Evolutionary conservation across 2,797 vertebrate species (phyloP).

Genomic region (Coracias cyanogaster): DNA sequence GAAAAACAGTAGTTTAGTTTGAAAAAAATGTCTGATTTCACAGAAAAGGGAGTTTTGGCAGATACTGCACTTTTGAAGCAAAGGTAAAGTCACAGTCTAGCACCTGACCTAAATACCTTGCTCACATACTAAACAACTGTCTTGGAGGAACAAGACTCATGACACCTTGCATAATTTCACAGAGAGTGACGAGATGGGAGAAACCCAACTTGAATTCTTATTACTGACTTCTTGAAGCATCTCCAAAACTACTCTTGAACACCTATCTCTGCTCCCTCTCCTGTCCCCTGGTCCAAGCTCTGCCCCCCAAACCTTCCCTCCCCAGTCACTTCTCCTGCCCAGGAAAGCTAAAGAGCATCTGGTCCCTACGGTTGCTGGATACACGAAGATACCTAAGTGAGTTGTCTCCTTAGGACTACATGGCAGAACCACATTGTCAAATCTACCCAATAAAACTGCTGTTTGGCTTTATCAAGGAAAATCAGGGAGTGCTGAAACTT

Average conservation of each 20-base stretch:
- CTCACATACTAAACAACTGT: not conserved
- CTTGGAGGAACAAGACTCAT: not conserved
- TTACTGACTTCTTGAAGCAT: not conserved
- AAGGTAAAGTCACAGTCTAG: not conserved
- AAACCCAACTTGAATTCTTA: not conserved
- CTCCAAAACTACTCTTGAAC: not conserved
- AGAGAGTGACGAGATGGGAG: not conserved
- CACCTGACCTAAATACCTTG: conserved; percentile 1
- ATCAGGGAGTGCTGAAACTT: not conserved
- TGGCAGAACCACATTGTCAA: not conserved
- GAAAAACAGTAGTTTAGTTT: not conserved
- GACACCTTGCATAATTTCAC: not conserved
- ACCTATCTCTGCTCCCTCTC: not conserved
- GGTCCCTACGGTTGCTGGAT: not conserved
- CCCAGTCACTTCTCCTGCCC: too few species aligned
- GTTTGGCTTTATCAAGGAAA: not conserved
- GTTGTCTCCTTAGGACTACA: not conserved
- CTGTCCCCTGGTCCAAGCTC: not conserved
- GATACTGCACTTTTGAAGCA: not conserved
- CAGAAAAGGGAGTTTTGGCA: not conserved
- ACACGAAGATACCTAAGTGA: not conserved
- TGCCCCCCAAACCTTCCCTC: not conserved
- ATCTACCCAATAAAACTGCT: not conserved
- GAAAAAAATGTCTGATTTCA: not conserved
- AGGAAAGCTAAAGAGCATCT: not conserved